Conservation (phyloP, 2,888 invertebrate species). For the Dolichomitus sp. region DNA sequence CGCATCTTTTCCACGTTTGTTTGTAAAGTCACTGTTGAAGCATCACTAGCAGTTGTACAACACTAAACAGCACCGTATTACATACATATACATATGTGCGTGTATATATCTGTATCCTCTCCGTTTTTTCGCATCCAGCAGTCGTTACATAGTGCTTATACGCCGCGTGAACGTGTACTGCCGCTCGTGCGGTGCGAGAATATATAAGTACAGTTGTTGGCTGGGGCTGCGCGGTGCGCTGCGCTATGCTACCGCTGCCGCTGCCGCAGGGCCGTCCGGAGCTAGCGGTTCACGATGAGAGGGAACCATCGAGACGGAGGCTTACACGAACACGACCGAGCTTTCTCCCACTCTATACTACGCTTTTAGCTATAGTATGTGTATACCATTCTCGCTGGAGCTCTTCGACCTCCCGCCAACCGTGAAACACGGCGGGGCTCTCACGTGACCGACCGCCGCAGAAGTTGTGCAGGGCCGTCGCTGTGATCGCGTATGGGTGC, state of each 20-base stretch:
- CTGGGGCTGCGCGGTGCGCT: slow-evolving; percentile 51
- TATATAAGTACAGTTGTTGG: slow-evolving; percentile 63
- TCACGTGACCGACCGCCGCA: slow-evolving; percentile 78
- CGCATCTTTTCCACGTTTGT: slow-evolving; percentile 50
- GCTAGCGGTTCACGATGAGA: slow-evolving; percentile 53
- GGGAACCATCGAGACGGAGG: slow-evolving; percentile 28
- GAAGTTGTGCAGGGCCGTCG: slow-evolving; percentile 74
- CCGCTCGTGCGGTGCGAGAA: slow-evolving; percentile 61
- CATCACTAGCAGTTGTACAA: neutral
- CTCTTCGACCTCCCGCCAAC: slow-evolving; percentile 48
- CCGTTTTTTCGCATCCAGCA: slow-evolving; percentile 16
- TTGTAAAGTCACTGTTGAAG: neutral
- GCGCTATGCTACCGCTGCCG: slow-evolving; percentile 17
- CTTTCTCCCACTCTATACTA: slow-evolving; percentile 13
- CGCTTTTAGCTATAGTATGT: neutral
- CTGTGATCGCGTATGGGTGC: slow-evolving; percentile 62
- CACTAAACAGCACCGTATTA: neutral
- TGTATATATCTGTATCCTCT: slow-evolving; percentile 18
- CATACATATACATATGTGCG: neutral
- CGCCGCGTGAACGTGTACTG: slow-evolving; percentile 68
- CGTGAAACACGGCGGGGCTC: slow-evolving; percentile 49
- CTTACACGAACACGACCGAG: slow-evolving; percentile 5
- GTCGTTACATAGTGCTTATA: slow-evolving; percentile 47
- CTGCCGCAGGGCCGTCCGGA: slow-evolving; percentile 60
- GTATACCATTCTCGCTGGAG: neutral